Base-by-base conservation (phyloP, 2,113 vertebrate species). In the Columba livia region DNA sequence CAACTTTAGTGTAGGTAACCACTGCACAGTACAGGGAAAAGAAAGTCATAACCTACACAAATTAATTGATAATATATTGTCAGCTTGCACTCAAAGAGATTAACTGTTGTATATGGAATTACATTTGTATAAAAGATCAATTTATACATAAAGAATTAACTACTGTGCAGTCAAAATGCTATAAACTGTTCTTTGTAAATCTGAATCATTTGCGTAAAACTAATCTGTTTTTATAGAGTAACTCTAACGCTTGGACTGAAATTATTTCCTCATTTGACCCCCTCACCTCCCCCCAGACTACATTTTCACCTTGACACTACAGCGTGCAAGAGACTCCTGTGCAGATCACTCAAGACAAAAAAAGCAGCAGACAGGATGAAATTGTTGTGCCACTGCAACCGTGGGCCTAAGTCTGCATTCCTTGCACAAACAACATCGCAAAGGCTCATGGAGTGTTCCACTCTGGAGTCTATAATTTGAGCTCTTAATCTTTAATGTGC, bases 401-500 rank as follows among this genome's bases (percentile, higher is more conserved):
- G 3, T 32, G 72, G 72, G 72, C 85, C 84, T 70, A 77, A 93
- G 64, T 26, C 60, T 14, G 56, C 21, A n/a, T 47, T 93, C 87
- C 44, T 32, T 65, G 31, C 65, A 64, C 79, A 93, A 91, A 90
- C 69, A 88, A 80, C 88, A 96, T 56, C 8, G 6, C 31, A 72
- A 85, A 90, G 29, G 82, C 53, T 96, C 90, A 91, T 48, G 51
- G 51, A 90, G 79, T 75, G 85, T 93, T 90, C 86, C 90, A 79
- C 86, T 94, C 87, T 18, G n/a, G 88, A 79, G 90, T 66, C 91
- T 92, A 72, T 93, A 97, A 93, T 96, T 97, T 62, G 94, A 92
- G 67, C 85, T 79, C 85, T 84, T 89, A 96, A 92, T 95, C 92
- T 94, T 94, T 79, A 74, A 90, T 66, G 78, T 42, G 77, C 94